These are phyloP conservation scores for Eupeodes corollae DNA, from an alignment of 1,140 invertebrate genomes.

Conservation along the genomic window DNA sequence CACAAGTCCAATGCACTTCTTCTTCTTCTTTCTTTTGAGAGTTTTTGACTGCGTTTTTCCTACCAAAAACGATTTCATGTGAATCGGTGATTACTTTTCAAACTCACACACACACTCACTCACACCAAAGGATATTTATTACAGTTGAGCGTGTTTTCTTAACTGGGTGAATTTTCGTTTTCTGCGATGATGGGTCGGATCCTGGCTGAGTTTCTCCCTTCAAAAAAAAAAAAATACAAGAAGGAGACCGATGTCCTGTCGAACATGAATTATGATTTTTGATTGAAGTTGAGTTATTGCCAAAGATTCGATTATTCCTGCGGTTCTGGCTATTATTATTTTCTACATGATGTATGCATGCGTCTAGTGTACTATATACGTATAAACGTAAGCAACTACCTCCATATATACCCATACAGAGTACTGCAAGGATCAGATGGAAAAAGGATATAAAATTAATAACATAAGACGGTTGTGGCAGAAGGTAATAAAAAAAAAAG, in stretches of 20 bases:
- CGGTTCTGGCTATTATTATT: no score
- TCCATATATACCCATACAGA: no score
- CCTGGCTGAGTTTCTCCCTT: not conserved
- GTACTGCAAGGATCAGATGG: no score
- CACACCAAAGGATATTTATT: slow-evolving; percentile 25
- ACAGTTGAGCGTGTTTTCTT: slow-evolving; percentile 27
- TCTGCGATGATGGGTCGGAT: not conserved
- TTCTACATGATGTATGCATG: not conserved
- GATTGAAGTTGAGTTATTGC: slow-evolving; percentile 37
- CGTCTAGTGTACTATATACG: not conserved
- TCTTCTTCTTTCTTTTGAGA: no score
- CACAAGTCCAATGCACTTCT: no score
- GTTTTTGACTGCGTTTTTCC: no score
- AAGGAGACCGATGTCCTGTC: slow-evolving; percentile 11
- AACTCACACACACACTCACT: not conserved
- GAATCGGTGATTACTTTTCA: slow-evolving; percentile 34
- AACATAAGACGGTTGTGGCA: not conserved
- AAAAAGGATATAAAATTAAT: no score
- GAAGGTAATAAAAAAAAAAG: slow-evolving; percentile 1
- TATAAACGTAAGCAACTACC: no score
- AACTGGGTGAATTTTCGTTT: no score
- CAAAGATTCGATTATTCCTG: slow-evolving; percentile 3
- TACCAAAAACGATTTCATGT: slow-evolving; percentile 31
- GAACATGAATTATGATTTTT: slow-evolving; percentile 36
- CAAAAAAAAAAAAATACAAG: not conserved